phyloP scores from a whole-genome alignment of 2,797 vertebrate genomes.

The Acomys russatus region DNA sequence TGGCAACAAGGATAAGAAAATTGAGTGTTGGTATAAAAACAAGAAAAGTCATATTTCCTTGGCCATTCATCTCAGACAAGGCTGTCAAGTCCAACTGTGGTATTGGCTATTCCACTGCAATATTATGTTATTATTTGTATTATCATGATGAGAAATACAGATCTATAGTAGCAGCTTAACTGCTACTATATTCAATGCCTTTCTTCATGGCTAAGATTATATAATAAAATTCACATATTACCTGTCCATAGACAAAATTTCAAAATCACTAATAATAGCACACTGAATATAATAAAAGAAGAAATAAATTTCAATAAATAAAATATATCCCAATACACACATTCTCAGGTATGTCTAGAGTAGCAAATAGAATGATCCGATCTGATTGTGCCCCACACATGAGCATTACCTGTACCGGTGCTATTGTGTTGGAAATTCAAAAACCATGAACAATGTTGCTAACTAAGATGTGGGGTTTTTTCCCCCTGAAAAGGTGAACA shows the following conservation, averaged over 20 bases:
- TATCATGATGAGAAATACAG: not conserved
- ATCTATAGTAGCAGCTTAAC: not conserved
- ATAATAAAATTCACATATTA: conserved; percentile 23
- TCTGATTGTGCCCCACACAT: conserved; percentile 15
- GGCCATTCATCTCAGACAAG: conserved; percentile 7
- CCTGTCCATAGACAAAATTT: conserved; percentile 12
- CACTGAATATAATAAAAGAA: not conserved
- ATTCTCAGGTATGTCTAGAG: conserved; percentile 34
- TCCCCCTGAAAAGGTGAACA: conserved; percentile 54
- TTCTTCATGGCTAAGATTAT: conserved; percentile 52
- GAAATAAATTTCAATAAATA: conserved; percentile 48
- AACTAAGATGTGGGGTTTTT: not conserved
- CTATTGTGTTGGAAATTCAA: not conserved
- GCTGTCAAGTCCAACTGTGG: not conserved
- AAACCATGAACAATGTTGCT: not conserved
- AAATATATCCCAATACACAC: not conserved
- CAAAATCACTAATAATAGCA: conserved; percentile 16
- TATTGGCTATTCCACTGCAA: not conserved
- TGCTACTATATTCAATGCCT: not conserved
- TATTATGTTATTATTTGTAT: not conserved
- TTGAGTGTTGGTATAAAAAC: conserved; percentile 17
- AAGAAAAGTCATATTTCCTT: conserved; percentile 42
- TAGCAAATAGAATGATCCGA: conserved; percentile 34
- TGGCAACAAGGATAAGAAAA: conserved; percentile 28
- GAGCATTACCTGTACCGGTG: not conserved